Conservation (phyloP, 2,888 invertebrate genomes). For the Camptogramma bilineatum region DNA sequence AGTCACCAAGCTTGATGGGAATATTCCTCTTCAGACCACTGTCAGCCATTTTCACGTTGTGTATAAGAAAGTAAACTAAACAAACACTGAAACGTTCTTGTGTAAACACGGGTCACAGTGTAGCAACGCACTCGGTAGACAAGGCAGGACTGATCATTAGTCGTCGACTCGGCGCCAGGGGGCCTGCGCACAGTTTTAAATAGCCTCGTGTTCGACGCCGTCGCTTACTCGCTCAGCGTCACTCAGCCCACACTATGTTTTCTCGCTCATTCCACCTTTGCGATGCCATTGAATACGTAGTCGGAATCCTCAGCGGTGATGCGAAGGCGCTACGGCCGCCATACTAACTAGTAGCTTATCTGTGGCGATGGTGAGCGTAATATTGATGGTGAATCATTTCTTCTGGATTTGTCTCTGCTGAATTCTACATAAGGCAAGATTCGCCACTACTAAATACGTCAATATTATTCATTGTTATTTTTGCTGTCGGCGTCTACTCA, state of each 20-base stretch:
- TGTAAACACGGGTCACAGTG: constrained; percentile 79
- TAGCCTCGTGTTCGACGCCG: constrained; percentile 80
- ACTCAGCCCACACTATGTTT: constrained; percentile 79
- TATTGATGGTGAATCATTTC: constrained; percentile 77
- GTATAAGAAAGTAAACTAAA: constrained; percentile 74
- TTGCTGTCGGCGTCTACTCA: constrained; percentile 42
- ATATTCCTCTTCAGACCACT: constrained; percentile 94
- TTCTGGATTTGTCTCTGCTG: constrained; percentile 64
- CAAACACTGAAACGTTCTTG: constrained; percentile 80
- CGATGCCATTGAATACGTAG: constrained; percentile 46
- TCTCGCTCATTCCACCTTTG: constrained; percentile 83
- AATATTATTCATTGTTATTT: constrained; percentile 65
- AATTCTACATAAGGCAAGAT: constrained; percentile 69
- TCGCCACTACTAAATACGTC: constrained; percentile 50
- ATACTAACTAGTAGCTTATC: constrained; percentile 29
- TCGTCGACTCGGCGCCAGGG: constrained; percentile 82
- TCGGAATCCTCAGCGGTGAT: constrained; percentile 47
- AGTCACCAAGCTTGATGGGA: constrained; percentile 97
- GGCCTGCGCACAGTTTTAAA: constrained; percentile 86
- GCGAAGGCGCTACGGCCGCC: constrained; percentile 50
- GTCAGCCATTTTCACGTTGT: constrained; percentile 90
- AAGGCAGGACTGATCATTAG: constrained; percentile 84
- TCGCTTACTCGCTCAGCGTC: constrained; percentile 73
- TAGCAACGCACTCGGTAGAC: constrained; percentile 77
- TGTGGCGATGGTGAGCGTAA: constrained; percentile 57